These are phyloP conservation scores for Mola mola DNA, from an alignment of 2,113 vertebrate species.

Conservation along the genomic window DNA sequence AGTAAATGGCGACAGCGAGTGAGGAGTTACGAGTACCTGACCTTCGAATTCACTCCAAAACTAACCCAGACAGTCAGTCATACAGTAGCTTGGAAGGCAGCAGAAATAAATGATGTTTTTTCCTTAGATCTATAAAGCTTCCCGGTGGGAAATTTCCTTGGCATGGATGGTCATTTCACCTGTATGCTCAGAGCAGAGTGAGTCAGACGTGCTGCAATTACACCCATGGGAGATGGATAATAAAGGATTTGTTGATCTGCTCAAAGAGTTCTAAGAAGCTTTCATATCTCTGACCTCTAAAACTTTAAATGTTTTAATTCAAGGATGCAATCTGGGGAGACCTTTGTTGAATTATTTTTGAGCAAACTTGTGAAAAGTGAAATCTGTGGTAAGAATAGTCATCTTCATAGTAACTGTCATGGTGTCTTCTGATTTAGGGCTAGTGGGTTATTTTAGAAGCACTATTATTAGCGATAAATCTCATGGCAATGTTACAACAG, in stretches of 20 bases:
- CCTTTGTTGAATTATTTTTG: conserved; percentile 1
- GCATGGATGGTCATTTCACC: conserved; percentile 53
- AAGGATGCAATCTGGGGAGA: conserved; percentile 26
- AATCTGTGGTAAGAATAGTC: neutral
- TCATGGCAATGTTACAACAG: too few species aligned
- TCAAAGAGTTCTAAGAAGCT: conserved; percentile 18
- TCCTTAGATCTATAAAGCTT: conserved; percentile 42
- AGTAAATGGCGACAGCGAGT: conserved; percentile 59
- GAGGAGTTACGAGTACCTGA: conserved; percentile 57
- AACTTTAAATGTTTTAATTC: conserved; percentile 13
- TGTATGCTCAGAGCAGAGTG: conserved; percentile 12
- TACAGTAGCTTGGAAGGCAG: conserved; percentile 50
- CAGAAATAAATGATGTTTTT: conserved; percentile 39
- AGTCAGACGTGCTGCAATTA: conserved; percentile 14
- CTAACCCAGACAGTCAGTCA: conserved; percentile 43
- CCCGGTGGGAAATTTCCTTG: conserved; percentile 37
- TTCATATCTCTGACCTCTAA: neutral
- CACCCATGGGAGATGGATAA: conserved; percentile 1
- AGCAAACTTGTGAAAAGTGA: conserved; percentile 15
- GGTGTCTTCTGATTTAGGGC: too few species aligned
- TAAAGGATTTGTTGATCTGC: conserved; percentile 15
- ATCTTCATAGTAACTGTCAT: neutral
- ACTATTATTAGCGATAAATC: too few species aligned
- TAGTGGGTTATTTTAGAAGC: too few species aligned
- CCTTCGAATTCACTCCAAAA: conserved; percentile 51